Percentiles rank a stretch among this genome's conserved stretches.
Conservation (phyloP, 2,113 vertebrate genomes). For the Crotalus viridis region DNA sequence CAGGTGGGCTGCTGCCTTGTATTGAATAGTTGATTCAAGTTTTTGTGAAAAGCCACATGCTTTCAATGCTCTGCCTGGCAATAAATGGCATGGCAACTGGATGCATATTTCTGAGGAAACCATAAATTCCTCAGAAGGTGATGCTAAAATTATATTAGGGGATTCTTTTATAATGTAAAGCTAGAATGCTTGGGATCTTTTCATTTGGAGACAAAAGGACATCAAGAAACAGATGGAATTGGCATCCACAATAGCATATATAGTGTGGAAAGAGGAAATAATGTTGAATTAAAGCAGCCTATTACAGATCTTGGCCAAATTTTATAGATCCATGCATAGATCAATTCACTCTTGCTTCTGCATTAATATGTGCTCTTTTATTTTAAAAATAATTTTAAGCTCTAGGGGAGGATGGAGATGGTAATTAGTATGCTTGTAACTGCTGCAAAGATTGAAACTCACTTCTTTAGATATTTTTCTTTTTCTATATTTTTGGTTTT, state of each 20-base stretch:
- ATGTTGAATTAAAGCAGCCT: background rate
- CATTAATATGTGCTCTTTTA: background rate
- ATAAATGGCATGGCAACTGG: background rate
- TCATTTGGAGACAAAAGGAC: background rate
- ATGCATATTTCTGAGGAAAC: background rate
- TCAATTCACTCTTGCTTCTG: background rate
- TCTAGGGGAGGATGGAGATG: background rate
- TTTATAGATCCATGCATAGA: background rate
- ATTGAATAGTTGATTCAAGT: background rate
- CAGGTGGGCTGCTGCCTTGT: background rate
- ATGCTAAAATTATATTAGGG: background rate
- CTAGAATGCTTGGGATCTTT: background rate
- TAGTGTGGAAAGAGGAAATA: background rate
- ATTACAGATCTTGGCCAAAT: background rate
- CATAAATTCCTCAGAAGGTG: background rate
- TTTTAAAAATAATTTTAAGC: background rate
- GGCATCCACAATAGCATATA: background rate
- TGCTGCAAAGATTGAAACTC: background rate
- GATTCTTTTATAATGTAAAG: background rate
- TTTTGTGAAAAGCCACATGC: background rate
- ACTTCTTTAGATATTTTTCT: background rate
- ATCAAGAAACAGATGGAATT: background rate
- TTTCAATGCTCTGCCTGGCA: background rate
- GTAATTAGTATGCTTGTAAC: background rate
- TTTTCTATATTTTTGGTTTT: background rate